phyloP scores from a whole-genome alignment of 2,888 invertebrate genomes.

The Eupithecia subfuscata region DNA sequence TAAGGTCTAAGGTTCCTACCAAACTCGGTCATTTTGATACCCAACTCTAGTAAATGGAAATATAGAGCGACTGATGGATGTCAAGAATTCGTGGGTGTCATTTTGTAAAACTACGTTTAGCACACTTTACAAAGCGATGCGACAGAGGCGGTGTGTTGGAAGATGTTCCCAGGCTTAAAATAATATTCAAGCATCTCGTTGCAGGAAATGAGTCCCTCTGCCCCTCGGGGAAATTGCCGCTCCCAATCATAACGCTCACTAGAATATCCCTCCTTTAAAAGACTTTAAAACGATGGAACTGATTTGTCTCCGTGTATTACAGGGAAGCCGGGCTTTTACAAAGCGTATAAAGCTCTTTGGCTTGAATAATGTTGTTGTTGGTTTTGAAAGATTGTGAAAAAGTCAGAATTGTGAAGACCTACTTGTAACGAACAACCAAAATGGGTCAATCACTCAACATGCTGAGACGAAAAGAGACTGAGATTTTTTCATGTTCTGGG shows the following conservation, averaged over 20 bases:
- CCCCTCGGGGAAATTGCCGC: conserved; percentile 80
- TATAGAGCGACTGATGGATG: not conserved
- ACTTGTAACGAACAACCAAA: not conserved
- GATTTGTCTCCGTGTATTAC: conserved; percentile 73
- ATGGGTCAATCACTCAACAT: not conserved
- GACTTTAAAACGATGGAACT: conserved; percentile 74
- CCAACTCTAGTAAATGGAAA: not conserved
- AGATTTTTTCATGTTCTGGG: not conserved
- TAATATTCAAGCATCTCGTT: conserved; percentile 75
- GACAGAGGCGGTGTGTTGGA: conserved; percentile 70
- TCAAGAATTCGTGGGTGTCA: not conserved
- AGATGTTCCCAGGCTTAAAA: conserved; percentile 78
- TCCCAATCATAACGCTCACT: conserved; percentile 78
- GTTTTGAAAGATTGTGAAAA: conserved; percentile 18
- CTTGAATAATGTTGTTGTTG: conserved; percentile 36
- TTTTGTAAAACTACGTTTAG: not conserved
- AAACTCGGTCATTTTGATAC: not conserved
- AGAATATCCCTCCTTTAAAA: conserved; percentile 72
- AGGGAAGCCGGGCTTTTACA: conserved; percentile 56
- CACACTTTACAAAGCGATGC: conserved; percentile 31
- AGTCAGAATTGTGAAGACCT: too few relatives aligned
- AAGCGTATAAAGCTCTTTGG: conserved; percentile 35
- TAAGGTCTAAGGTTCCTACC: not conserved
- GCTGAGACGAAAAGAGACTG: not conserved
- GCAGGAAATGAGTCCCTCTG: conserved; percentile 81